phyloP scores from a whole-genome alignment of 2,113 vertebrate species.

The Platysternon megacephalum region DNA sequence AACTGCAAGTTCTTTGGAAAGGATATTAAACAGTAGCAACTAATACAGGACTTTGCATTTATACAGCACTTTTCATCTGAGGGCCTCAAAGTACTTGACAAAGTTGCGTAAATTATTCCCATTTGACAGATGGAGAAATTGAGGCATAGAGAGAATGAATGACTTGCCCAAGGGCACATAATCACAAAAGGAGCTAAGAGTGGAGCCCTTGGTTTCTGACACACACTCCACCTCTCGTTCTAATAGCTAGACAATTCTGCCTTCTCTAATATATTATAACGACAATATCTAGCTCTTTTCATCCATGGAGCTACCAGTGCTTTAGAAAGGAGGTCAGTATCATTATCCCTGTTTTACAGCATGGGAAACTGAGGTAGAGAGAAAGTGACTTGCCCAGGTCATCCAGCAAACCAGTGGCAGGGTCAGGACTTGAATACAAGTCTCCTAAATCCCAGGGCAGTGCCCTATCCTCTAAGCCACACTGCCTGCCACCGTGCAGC shows the following conservation, averaged over 20 bases:
- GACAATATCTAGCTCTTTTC: fast-evolving
- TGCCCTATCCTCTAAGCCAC: neutral
- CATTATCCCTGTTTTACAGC: neutral
- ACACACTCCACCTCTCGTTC: neutral
- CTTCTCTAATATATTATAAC: fast-evolving
- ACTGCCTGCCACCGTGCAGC: neutral
- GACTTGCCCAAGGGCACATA: neutral
- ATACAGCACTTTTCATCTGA: neutral
- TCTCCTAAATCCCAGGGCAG: neutral
- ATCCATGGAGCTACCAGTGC: fast-evolving
- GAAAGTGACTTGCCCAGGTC: fast-evolving
- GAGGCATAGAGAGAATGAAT: neutral
- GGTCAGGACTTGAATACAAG: neutral
- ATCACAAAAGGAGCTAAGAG: neutral
- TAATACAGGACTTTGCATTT: neutral
- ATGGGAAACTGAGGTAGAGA: neutral
- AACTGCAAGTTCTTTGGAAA: neutral
- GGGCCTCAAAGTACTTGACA: neutral
- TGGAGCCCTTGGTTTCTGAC: neutral
- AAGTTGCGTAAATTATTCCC: neutral
- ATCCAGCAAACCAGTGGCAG: neutral
- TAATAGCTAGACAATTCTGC: neutral
- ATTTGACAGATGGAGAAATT: neutral
- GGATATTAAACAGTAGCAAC: neutral
- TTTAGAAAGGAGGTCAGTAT: fast-evolving